A percentile compares a stretch with the other conserved stretches of the same genome.
phyloP scores from a whole-genome alignment of 2,113 vertebrate genomes.

The Tympanuchus pallidicinctus region DNA sequence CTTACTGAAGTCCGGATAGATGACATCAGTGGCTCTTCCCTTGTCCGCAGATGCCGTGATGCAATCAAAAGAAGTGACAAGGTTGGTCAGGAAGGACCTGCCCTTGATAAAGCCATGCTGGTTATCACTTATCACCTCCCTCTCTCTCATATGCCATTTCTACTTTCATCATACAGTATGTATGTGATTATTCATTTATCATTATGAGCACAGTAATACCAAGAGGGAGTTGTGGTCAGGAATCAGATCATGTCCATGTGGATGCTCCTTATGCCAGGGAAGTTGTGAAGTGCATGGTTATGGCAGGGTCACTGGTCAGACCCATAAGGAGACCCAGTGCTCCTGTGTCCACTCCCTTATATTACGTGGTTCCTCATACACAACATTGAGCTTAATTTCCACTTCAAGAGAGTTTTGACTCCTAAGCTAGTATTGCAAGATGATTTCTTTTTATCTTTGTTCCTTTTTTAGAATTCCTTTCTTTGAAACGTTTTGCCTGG shows the following conservation, averaged over 20 bases:
- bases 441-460: not conserved
- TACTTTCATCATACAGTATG: rapidly evolving
- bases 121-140: no score
- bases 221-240: not conserved
- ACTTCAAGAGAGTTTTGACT: slow-evolving; percentile 33
- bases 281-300: not conserved
- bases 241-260: not conserved
- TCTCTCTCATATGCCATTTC: not conserved
- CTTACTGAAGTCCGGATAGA: no score
- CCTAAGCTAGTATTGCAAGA: not conserved
- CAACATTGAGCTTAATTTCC: not conserved
- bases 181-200: not conserved
- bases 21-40: no score
- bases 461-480: slow-evolving; percentile 54
- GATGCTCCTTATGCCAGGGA: rapidly evolving
- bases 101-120: no score
- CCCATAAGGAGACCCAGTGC: not conserved
- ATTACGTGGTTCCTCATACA: rapidly evolving
- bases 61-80: no score
- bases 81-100: no score
- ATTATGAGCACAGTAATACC: not conserved
- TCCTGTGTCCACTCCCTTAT: rapidly evolving
- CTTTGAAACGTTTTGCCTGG: slow-evolving; percentile 32
- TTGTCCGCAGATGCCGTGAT: no score
- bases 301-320: slow-evolving; percentile 16